phyloP scores from a whole-genome alignment of 2,888 invertebrate species.

The Arenicola marina region DNA sequence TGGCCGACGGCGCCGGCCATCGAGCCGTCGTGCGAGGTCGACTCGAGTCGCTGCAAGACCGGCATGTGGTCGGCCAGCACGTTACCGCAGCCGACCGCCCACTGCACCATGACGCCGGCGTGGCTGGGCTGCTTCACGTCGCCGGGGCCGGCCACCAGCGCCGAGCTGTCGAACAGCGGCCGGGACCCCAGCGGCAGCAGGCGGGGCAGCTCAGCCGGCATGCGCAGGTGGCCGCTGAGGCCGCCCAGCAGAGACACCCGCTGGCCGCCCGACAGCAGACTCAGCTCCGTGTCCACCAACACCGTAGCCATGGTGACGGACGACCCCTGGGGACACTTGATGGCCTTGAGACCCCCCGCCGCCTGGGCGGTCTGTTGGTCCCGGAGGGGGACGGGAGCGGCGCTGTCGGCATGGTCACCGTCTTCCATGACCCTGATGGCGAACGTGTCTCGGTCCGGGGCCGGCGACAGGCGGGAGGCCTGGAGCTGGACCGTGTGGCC shows the following conservation, averaged over 20 bases:
- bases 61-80: constrained; percentile 71
- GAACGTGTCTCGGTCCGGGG: constrained; percentile 68
- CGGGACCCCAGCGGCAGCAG: constrained; percentile 46
- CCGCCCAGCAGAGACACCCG: constrained; percentile 64
- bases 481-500: constrained; percentile 69
- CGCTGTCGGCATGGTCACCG: constrained; percentile 22
- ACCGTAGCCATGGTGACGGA: constrained; percentile 70
- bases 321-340: constrained; percentile 54
- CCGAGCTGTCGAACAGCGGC: constrained; percentile 49
- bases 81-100: constrained; percentile 76
- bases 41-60: constrained; percentile 71
- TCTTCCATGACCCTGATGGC: constrained; percentile 68
- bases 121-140: constrained; percentile 42
- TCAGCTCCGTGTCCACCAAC: constrained; percentile 71
- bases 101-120: constrained; percentile 42
- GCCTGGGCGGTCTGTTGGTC: constrained; percentile 38
- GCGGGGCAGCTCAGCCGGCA: constrained; percentile 48
- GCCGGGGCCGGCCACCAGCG: constrained; percentile 56
- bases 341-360: constrained; percentile 21
- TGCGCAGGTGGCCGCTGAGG: constrained; percentile 44
- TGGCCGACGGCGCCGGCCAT: constrained; percentile 72
- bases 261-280: constrained; percentile 69
- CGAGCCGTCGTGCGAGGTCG: constrained; percentile 74
- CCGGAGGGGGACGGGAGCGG: constrained; percentile 35
- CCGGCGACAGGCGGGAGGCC: constrained; percentile 45